A percentile compares a stretch with the other conserved stretches of the same genome.
Conservation (phyloP, 2,797 vertebrate genomes). For the Sebastes iracundus region DNA sequence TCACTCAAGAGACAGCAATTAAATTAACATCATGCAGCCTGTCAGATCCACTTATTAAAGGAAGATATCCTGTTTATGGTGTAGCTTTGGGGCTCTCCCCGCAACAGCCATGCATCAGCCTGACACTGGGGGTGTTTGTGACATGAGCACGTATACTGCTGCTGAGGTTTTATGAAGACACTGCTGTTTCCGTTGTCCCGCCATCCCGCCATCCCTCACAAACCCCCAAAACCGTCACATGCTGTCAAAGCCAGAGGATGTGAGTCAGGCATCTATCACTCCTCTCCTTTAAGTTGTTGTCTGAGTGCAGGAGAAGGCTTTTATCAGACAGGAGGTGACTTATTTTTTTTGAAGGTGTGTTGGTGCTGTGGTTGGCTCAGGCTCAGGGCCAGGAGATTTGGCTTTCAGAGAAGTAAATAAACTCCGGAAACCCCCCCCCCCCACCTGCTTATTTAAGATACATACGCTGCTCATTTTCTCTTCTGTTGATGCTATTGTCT, state of each 20-base stretch:
- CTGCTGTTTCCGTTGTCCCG: constrained; percentile 4
- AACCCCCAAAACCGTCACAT: not conserved
- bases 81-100: constrained; percentile 26
- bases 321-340: not conserved
- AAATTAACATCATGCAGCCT: constrained; percentile 58
- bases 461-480: not conserved
- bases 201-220: not conserved
- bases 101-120: constrained; percentile 48
- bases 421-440: constrained; percentile 2
- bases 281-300: constrained; percentile 10
- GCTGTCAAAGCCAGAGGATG: constrained; percentile 20
- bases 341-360: constrained; percentile 18
- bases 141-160: constrained; percentile 17
- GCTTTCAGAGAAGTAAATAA: constrained; percentile 30
- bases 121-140: constrained; percentile 35
- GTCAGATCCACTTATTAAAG: constrained; percentile 57
- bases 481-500: not conserved
- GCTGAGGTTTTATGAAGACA: constrained; percentile 13
- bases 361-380: constrained; percentile 10
- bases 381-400: constrained; percentile 33
- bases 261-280: constrained; percentile 14
- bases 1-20: constrained; percentile 47
- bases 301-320: constrained; percentile 2
- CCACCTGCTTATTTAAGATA: not conserved
- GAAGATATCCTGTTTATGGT: constrained; percentile 44